Base-by-base conservation (phyloP, 1,140 invertebrate species). In the Drosophila novamexicana region DNA sequence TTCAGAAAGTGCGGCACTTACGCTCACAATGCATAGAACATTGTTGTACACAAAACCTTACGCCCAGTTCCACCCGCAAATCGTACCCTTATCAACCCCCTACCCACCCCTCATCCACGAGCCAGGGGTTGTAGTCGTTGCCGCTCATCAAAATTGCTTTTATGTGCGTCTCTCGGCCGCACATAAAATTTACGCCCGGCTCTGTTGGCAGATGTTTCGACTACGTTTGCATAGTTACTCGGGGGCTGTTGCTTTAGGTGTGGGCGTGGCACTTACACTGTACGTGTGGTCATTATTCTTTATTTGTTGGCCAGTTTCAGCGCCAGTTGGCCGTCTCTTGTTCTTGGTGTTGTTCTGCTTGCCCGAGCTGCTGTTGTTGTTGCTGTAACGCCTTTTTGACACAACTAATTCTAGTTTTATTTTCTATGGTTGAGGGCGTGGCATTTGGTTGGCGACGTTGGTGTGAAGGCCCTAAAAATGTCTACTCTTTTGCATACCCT, bases 401-500 rank as follows among this genome's bases (percentile, higher is more conserved):
- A 88, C 83, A 89, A 89, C 83, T 88, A 88, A 88, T 88, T 88
- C 88, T 77, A 83, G 83, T 88, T 88, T 86, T 86, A 86, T 83
- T 88, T 79, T 68, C 70, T 67, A 56, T 50, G 39, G 34, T 7
- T 34, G 56, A 12, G 59, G 70, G 58, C 53, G 59, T 62, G 75
- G 45, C 39, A 47, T 34, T 58, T 49, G 44, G 22, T 32, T 18
- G 37, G 36, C 22, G 22, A 29, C 22, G 34, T 9, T 32, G 34
- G 39, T 8, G 12, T 29, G 49, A 32, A 65, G 53, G 67, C 59
- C 12, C 52, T 65, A 32, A 77, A 70, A 70, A 18, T 62, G n/a
- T 70, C 68, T 62, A 67, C 75, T 66, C 68, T 58, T 65, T 67
- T 63, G 34, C 8, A 9, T 71, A 29, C 53, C 10, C 52, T 65